These are phyloP conservation scores for Scopus umbretta DNA, from an alignment of 2,113 vertebrate genomes.

Conservation along the genomic window DNA sequence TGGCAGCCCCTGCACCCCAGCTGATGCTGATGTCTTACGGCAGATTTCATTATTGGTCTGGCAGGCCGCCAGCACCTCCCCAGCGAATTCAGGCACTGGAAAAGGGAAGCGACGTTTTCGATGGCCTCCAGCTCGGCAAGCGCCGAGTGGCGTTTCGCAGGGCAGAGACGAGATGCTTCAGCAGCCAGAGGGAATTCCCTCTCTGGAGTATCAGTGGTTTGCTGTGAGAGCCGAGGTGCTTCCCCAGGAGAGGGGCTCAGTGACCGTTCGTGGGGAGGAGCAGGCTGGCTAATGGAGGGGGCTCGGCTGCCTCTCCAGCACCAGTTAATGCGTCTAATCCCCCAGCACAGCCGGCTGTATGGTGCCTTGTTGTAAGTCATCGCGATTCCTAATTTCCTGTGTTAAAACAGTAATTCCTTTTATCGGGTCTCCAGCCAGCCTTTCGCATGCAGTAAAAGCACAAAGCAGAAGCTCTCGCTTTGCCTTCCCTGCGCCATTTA, in stretches of 20 bases:
- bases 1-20: neutral
- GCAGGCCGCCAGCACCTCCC: neutral
- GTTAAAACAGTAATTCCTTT: neutral
- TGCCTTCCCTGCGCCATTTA: neutral
- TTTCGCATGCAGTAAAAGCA: neutral
- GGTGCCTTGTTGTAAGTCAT: neutral
- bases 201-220: neutral
- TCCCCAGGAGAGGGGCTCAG: rapidly evolving
- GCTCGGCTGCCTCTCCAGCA: neutral
- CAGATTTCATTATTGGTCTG: neutral
- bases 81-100: neutral
- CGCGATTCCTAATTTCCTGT: neutral
- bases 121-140: neutral
- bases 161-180: neutral
- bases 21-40: neutral
- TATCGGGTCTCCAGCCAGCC: neutral
- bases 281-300: neutral
- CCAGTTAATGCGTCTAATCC: neutral
- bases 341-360: neutral
- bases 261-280: neutral
- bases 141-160: rapidly evolving
- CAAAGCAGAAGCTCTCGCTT: neutral
- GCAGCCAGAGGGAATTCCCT: neutral
- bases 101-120: neutral
- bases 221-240: neutral